Conservation (phyloP, 2,113 vertebrate species). For the Lates calcarifer region DNA sequence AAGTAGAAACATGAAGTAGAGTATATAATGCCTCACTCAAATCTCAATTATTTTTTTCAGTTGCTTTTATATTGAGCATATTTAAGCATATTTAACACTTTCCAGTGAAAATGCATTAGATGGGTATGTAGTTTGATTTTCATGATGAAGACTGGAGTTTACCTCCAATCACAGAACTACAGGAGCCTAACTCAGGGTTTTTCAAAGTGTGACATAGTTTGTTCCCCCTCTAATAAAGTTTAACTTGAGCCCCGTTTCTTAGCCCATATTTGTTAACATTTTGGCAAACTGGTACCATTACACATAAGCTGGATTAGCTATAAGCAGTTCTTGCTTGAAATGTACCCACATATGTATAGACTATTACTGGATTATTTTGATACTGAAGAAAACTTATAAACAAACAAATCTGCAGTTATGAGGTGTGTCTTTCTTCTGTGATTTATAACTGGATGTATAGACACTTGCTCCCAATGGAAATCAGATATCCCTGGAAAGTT, state of each 20-base stretch:
- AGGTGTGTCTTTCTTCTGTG: neutral
- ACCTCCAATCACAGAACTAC: neutral
- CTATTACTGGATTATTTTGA: neutral
- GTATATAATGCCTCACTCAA: too few species aligned
- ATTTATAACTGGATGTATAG: neutral
- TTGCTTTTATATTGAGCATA: too few species aligned
- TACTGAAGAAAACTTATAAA: neutral
- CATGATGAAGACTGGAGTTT: neutral
- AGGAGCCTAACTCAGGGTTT: neutral
- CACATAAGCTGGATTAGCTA: too few species aligned
- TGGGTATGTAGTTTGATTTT: neutral
- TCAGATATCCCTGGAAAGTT: neutral
- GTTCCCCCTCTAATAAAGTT: neutral
- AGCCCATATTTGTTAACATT: too few species aligned
- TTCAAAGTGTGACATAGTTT: too few species aligned
- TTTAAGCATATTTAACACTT: too few species aligned
- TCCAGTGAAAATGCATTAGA: neutral
- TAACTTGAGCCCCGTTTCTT: too few species aligned
- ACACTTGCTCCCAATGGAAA: neutral
- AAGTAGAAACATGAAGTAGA: too few species aligned
- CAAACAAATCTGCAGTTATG: neutral
- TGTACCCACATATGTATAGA: neutral
- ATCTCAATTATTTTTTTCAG: too few species aligned
- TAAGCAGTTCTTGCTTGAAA: too few species aligned
- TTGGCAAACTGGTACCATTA: too few species aligned